Percentiles rank a stretch among this genome's conserved stretches.
Evolutionary conservation across 2,113 vertebrate species (phyloP).

Genomic region (Agelaius tricolor): DNA sequence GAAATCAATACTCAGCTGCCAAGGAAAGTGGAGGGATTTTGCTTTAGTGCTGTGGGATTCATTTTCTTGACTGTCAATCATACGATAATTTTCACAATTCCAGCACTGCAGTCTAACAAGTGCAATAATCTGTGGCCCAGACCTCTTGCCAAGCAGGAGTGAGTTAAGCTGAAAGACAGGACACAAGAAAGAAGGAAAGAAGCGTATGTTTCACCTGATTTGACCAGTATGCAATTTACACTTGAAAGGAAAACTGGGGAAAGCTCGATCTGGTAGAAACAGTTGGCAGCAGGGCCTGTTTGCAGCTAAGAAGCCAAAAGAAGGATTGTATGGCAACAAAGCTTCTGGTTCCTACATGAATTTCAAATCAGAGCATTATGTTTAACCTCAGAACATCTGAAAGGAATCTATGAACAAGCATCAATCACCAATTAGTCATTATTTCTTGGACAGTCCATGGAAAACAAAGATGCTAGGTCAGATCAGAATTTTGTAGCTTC

Average conservation of each 20-base stretch:
- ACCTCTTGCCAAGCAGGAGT: neutral
- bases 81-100: neutral
- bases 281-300: slow-evolving; percentile 48
- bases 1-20: slow-evolving; percentile 31
- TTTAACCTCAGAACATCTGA: slow-evolving; percentile 46
- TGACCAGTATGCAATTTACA: slow-evolving; percentile 39
- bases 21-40: slow-evolving; percentile 14
- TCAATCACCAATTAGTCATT: neutral
- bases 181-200: neutral
- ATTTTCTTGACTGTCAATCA: slow-evolving; percentile 46
- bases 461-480: neutral
- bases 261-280: slow-evolving; percentile 25
- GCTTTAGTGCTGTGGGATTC: slow-evolving; percentile 14
- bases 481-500: neutral
- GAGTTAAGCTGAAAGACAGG: slow-evolving; percentile 2
- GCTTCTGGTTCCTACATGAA: slow-evolving; percentile 14
- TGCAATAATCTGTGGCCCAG: slow-evolving; percentile 2
- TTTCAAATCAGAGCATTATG: neutral
- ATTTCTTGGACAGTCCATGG: neutral
- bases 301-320: slow-evolving; percentile 51
- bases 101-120: slow-evolving; percentile 3
- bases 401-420: neutral
- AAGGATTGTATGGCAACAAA: slow-evolving; percentile 49
- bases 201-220: neutral
- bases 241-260: slow-evolving; percentile 36